These are phyloP conservation scores for Etheostoma perlongum DNA, from an alignment of 2,797 vertebrate species.

Conservation along the genomic window DNA sequence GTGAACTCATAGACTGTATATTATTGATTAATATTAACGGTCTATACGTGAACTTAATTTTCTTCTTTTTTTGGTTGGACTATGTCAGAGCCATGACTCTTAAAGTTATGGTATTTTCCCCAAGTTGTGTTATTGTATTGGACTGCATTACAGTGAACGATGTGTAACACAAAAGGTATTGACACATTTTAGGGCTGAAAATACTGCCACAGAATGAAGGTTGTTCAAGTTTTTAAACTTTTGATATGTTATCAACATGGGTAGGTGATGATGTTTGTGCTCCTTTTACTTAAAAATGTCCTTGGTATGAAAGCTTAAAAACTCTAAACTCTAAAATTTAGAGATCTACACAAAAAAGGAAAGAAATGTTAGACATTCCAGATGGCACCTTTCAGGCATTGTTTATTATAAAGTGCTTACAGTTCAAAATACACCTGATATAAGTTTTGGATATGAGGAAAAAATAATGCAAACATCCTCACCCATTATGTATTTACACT, in stretches of 20 bases:
- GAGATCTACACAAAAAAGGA: too few relatives aligned
- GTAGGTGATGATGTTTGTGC: neutral
- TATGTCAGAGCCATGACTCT: neutral
- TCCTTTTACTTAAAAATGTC: neutral
- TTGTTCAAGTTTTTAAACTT: neutral
- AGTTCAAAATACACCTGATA: neutral
- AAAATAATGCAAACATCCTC: neutral
- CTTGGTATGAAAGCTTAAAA: neutral
- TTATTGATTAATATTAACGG: too few relatives aligned
- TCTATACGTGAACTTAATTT: neutral
- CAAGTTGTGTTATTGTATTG: neutral
- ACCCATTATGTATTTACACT: neutral
- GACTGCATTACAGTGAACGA: neutral
- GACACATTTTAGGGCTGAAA: neutral
- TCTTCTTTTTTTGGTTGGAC: neutral
- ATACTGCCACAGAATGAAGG: neutral
- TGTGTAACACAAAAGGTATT: too few relatives aligned
- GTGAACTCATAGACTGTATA: too few relatives aligned
- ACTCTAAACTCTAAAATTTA: too few relatives aligned
- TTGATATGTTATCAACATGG: neutral
- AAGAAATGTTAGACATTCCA: too few relatives aligned
- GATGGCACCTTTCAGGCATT: neutral
- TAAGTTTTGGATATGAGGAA: neutral
- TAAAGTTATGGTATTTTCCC: neutral
- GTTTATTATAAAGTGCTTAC: neutral